phyloP scores from a whole-genome alignment of 2,888 invertebrate genomes.

The Adelphocoris suturalis region DNA sequence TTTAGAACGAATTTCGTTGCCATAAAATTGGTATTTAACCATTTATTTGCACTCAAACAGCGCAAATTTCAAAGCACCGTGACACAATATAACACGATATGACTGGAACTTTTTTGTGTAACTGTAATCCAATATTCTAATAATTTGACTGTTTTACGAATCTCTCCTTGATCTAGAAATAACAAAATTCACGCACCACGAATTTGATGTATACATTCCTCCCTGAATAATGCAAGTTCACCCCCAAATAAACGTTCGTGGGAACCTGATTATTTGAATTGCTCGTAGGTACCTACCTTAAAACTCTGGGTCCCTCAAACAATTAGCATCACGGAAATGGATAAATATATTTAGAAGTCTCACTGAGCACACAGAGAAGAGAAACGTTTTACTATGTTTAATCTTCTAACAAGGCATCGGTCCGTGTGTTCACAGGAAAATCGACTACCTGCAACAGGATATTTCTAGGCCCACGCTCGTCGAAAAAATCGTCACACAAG shows the following conservation, averaged over 20 bases:
- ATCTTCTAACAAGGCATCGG: slow-evolving; percentile 37
- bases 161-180: too few relatives aligned
- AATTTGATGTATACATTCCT: too few relatives aligned
- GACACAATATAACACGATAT: too few relatives aligned
- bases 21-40: too few relatives aligned
- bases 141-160: too few relatives aligned
- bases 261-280: background rate
- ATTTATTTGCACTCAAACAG: too few relatives aligned
- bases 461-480: slow-evolving; percentile 59
- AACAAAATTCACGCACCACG: too few relatives aligned
- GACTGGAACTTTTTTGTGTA: too few relatives aligned
- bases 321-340: slow-evolving; percentile 11
- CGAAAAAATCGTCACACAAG: slow-evolving; percentile 61
- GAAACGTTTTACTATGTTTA: slow-evolving; percentile 51
- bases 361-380: background rate
- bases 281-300: background rate
- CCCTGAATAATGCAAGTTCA: too few relatives aligned
- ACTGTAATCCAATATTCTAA: too few relatives aligned
- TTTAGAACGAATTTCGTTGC: too few relatives aligned
- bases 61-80: too few relatives aligned
- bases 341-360: background rate
- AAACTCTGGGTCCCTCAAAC: background rate
- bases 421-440: slow-evolving; percentile 62
- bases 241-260: background rate
- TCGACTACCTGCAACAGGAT: slow-evolving; percentile 62